Evolutionary conservation across 2,113 vertebrate genomes (phyloP).

Genomic region (Myrmophylax atrothorax): DNA sequence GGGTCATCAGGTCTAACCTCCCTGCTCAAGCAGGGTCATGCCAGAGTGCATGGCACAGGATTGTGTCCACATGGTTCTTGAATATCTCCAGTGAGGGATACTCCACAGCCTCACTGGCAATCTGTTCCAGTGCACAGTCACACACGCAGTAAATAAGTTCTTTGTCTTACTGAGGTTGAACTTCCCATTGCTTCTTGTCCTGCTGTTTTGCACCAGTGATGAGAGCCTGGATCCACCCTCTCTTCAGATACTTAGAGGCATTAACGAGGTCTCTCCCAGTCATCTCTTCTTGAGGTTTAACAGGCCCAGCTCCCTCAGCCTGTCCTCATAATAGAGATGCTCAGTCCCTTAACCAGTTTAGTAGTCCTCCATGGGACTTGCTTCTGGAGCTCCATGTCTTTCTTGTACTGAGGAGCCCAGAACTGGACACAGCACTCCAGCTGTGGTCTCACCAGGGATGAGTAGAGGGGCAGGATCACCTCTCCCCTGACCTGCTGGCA

Average conservation of each 20-base stretch:
- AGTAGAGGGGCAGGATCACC: neutral
- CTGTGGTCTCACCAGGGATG: neutral
- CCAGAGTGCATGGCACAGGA: accelerated
- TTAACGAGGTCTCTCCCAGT: no score
- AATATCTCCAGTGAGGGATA: neutral
- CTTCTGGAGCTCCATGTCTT: accelerated
- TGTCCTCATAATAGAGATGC: neutral
- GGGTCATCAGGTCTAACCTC: neutral
- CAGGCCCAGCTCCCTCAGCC: neutral
- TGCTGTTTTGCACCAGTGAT: neutral
- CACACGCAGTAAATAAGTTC: neutral
- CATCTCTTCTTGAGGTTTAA: neutral
- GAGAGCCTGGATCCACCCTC: neutral
- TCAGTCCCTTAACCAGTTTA: neutral
- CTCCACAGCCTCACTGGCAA: neutral
- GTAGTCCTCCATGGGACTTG: neutral
- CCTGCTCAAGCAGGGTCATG: neutral
- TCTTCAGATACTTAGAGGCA: neutral
- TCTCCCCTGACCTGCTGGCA: accelerated
- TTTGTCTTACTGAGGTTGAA: neutral
- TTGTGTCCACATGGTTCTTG: neutral
- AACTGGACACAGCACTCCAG: neutral
- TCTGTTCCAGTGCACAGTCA: neutral
- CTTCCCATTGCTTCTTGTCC: neutral
- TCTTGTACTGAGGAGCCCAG: neutral